Base-by-base conservation (phyloP, 2,797 vertebrate species). In the Bovichtus diacanthus region DNA sequence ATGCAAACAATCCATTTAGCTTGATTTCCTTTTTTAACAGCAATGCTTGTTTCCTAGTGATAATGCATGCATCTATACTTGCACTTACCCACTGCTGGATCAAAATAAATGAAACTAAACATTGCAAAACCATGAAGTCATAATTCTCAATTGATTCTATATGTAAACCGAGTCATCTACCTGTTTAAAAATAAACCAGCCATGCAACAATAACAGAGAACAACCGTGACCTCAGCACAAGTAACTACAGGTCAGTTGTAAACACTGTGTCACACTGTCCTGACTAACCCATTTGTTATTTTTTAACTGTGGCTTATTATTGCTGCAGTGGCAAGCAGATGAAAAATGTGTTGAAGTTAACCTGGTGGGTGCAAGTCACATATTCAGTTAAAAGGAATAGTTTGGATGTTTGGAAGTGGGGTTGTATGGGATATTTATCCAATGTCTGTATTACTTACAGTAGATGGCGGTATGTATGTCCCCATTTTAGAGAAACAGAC, bases 141-240 rank as follows among this genome's bases (percentile, higher is more conserved):
- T 21, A 16, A 36, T 25, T 56, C 49, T 60, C 11, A 61, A 68
- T 81, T 6, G 5, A 69, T 56, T 27, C 25, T 31, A 44, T 46
- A 19, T 9, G 13, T 65, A 69, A 82, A 82, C 50, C 67, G 16
- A 67, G 70, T 74, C 58, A 77, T 56, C 25, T 50, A 76, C 15
- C 54, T 46, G 73, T 80, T 87, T 63, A 77, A 90, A 82, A 78
- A 77, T 69, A 71, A 43, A 72, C 59, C 23, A 49, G 69, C 12
- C 12, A 15, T 5, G 21, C 21, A 31, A 56, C 29, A 70, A 56
- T 13, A 71, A 61, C 66, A 55, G 44, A 6, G 23, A 75, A 6
- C 36, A 49, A 60, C 41, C n/a, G 1, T n/a, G 64, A 41, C 63
- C 72, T 73, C 51, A 13, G 16, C 2, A n/a, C 21, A 72, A 73